These are phyloP conservation scores for Odontomyia ornata DNA, from an alignment of 2,888 invertebrate species.

Conservation along the genomic window DNA sequence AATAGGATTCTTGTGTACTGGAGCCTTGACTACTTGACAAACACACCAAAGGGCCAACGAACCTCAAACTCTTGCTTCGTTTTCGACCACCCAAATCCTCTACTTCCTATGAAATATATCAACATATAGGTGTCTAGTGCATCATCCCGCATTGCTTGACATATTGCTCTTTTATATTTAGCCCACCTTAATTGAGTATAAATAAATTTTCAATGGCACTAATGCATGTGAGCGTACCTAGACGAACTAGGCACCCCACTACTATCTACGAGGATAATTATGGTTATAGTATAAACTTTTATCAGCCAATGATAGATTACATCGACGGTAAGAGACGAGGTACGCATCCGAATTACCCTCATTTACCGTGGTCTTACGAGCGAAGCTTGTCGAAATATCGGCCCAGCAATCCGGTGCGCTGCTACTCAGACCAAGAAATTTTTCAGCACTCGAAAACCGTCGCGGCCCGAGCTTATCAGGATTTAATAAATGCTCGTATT, in stretches of 20 bases:
- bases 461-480: slow-evolving; percentile 74
- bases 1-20: no score
- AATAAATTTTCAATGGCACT: slow-evolving; percentile 59
- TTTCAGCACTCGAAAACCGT: slow-evolving; percentile 73
- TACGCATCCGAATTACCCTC: slow-evolving; percentile 65
- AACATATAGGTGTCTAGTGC: slow-evolving; percentile 4
- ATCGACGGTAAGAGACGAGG: slow-evolving; percentile 73
- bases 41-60: slow-evolving; percentile 17
- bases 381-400: slow-evolving; percentile 74
- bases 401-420: slow-evolving; percentile 70
- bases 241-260: slow-evolving; percentile 67
- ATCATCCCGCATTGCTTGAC: neutral
- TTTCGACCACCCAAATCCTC: neutral
- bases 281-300: slow-evolving; percentile 83
- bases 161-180: slow-evolving; percentile 41
- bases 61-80: slow-evolving; percentile 24
- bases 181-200: slow-evolving; percentile 37
- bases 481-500: slow-evolving; percentile 65
- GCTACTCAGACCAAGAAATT: slow-evolving; percentile 75
- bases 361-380: slow-evolving; percentile 79
- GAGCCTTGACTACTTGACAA: no score
- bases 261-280: slow-evolving; percentile 83
- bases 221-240: slow-evolving; percentile 63
- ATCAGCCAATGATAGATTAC: slow-evolving; percentile 88
- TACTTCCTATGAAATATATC: neutral